These are phyloP conservation scores for Sigmodon hispidus DNA, from an alignment of 2,113 vertebrate species.

Conservation along the genomic window DNA sequence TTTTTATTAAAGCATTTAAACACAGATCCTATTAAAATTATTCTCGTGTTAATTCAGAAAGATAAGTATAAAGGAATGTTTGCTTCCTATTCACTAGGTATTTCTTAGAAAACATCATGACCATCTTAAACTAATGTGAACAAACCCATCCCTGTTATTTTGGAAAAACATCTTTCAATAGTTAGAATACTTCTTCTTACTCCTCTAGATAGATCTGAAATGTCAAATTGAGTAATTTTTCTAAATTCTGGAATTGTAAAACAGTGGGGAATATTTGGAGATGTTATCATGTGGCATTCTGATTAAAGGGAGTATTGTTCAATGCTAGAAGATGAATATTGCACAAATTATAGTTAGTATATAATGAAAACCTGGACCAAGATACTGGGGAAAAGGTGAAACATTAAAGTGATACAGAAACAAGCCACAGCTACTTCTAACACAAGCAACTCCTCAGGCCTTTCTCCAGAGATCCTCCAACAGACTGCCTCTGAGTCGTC, in stretches of 20 bases:
- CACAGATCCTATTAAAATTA: constrained; percentile 19
- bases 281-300: constrained; percentile 60
- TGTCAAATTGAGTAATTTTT: constrained; percentile 70
- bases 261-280: constrained; percentile 60
- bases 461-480: too few species aligned
- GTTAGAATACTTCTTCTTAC: constrained; percentile 25
- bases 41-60: constrained; percentile 54
- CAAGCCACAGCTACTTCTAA: too few species aligned
- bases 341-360: too few species aligned
- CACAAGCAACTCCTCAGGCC: too few species aligned
- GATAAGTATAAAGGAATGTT: constrained; percentile 15
- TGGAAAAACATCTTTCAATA: constrained; percentile 55
- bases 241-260: constrained; percentile 62
- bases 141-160: constrained; percentile 44
- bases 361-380: too few species aligned
- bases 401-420: too few species aligned
- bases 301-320: constrained; percentile 69
- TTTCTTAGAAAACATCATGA: not conserved
- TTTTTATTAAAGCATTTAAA: constrained; percentile 40
- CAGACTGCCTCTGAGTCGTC: too few species aligned
- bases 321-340: constrained; percentile 71
- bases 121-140: constrained; percentile 34
- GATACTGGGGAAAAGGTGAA: too few species aligned
- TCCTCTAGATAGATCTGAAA: constrained; percentile 62
- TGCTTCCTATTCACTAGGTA: not conserved